Evolutionary conservation across 2,888 invertebrate species (phyloP).

Genomic region (Ecdyonurus torrentis): DNA sequence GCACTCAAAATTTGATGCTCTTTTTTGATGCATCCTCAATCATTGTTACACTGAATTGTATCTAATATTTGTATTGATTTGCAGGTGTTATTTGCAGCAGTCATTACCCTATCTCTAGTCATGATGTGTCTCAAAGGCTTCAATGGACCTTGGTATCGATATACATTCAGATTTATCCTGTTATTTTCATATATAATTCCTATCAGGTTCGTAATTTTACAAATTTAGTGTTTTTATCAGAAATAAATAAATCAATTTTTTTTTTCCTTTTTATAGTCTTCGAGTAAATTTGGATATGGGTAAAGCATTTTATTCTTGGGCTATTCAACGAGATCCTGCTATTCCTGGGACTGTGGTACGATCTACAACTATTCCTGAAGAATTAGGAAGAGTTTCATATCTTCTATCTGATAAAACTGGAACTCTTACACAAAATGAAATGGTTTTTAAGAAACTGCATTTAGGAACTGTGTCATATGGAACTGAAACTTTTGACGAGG

Average conservation of each 20-base stretch:
- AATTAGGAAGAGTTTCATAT: conserved; percentile 90
- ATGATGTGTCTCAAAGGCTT: conserved; percentile 97
- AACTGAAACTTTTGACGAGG: conserved; percentile 70
- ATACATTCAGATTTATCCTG: conserved; percentile 90
- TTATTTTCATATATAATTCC: conserved; percentile 99
- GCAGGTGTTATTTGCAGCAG: conserved; percentile 71
- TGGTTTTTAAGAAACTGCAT: conserved; percentile 93
- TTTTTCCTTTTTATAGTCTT: conserved; percentile 40
- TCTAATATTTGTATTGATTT: conserved; percentile 11
- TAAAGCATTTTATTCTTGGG: conserved; percentile 94
- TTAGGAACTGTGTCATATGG: conserved; percentile 86
- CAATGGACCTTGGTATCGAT: conserved; percentile 88
- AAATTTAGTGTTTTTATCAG: background rate
- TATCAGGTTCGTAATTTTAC: conserved; percentile 47
- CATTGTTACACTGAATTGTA: background rate
- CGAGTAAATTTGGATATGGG: conserved; percentile 98
- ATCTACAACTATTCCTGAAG: conserved; percentile 97
- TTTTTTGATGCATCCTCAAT: too few relatives aligned
- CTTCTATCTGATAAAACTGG: conserved; percentile 98
- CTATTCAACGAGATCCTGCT: conserved; percentile 82
- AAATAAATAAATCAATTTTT: background rate
- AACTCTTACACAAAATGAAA: conserved; percentile 95
- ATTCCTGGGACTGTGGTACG: conserved; percentile 91
- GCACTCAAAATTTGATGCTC: background rate
- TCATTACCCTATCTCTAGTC: conserved; percentile 73